Percentiles rank a stretch among this genome's conserved stretches.
Evolutionary conservation across 2,113 vertebrate genomes (phyloP).

Genomic region (Cariama cristata): DNA sequence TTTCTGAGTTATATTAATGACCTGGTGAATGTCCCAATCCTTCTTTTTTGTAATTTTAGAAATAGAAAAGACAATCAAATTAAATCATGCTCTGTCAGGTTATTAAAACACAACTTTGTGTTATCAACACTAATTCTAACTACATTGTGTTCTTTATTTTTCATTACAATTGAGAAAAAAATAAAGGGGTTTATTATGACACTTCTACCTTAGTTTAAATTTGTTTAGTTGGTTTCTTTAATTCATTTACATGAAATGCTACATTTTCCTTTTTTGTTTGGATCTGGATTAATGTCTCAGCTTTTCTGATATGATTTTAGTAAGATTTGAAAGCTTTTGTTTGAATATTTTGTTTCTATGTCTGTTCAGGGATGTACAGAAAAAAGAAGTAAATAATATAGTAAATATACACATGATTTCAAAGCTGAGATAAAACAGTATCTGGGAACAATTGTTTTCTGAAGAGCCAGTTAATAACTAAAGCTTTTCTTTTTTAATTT

Average conservation of each 20-base stretch:
- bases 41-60: neutral
- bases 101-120: neutral
- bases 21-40: rapidly evolving
- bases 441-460: neutral
- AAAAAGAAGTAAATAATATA: neutral
- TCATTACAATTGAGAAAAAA: neutral
- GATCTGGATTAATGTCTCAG: neutral
- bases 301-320: neutral
- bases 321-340: neutral
- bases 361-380: neutral
- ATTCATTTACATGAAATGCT: neutral
- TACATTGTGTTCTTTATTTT: neutral
- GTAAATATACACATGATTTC: neutral
- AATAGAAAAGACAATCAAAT: neutral
- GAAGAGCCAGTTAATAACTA: neutral
- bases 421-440: neutral
- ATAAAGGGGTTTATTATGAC: rapidly evolving
- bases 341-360: neutral
- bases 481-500: neutral
- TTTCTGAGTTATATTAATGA: neutral
- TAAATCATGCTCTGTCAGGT: neutral
- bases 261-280: neutral
- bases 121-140: neutral
- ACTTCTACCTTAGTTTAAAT: neutral
- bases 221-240: neutral